phyloP scores from a whole-genome alignment of 1,140 invertebrate species.

The Tribolium madens region DNA sequence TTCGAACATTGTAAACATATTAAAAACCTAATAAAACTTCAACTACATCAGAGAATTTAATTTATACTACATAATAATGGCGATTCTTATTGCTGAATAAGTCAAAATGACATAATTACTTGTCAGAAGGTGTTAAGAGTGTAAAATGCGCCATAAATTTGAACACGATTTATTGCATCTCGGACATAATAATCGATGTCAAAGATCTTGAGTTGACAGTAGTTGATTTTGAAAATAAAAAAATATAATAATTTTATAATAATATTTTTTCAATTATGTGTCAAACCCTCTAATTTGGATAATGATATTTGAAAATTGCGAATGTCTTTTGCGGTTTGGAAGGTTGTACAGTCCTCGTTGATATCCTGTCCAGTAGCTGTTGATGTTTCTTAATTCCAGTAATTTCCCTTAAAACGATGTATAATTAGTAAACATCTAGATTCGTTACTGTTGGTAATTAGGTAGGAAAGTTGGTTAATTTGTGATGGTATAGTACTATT shows the following conservation, averaged over 20 bases:
- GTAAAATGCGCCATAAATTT: conserved; percentile 1
- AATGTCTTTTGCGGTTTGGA: not conserved
- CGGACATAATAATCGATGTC: too few relatives aligned
- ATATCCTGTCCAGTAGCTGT: not conserved
- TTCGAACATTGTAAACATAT: conserved; percentile 6
- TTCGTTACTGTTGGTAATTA: conserved; percentile 3
- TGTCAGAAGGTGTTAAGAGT: conserved; percentile 20
- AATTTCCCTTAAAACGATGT: not conserved
- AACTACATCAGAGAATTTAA: conserved; percentile 23
- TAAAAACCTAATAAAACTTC: conserved; percentile 14
- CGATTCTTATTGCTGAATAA: conserved; percentile 5
- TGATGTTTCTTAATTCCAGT: not conserved
- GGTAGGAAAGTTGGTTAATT: conserved; percentile 11
- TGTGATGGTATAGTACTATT: conserved; percentile 4
- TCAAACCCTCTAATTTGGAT: not conserved
- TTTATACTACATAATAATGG: not conserved
- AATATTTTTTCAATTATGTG: too few relatives aligned
- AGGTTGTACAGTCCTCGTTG: not conserved
- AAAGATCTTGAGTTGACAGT: too few relatives aligned
- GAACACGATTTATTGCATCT: conserved; percentile 6
- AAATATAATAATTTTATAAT: too few relatives aligned
- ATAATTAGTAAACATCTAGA: conserved; percentile 2
- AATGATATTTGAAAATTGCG: not conserved
- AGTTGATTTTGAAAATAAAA: too few relatives aligned
- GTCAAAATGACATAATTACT: not conserved